Evolutionary conservation across 1,140 invertebrate genomes (phyloP).

Genomic region (Bombus confusus): DNA sequence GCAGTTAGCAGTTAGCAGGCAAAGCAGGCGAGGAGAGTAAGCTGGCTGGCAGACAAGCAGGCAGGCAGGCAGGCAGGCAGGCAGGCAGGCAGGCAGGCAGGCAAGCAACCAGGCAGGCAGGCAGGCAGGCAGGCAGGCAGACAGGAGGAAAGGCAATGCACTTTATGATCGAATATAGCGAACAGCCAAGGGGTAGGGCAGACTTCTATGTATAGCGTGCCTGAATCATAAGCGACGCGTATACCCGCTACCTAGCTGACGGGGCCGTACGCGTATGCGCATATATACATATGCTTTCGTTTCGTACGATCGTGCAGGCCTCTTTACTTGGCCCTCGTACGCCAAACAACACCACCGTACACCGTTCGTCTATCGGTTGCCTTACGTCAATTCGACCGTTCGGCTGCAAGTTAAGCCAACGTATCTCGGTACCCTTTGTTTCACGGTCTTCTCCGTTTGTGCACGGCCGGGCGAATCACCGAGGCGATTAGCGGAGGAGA

Average conservation of each 20-base stretch:
- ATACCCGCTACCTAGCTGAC: slow-evolving; percentile 10
- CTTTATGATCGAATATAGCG: slow-evolving; percentile 69
- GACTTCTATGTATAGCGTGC: slow-evolving; percentile 64
- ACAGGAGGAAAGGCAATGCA: slow-evolving; percentile 64
- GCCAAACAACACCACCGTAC: background rate
- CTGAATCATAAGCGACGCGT: slow-evolving; percentile 64
- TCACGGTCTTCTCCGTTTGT: too few relatives aligned
- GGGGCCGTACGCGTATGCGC: background rate
- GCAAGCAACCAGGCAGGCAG: background rate
- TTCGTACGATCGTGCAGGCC: background rate
- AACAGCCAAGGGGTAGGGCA: slow-evolving; percentile 54
- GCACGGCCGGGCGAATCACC: too few relatives aligned
- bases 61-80: slow-evolving; percentile 49
- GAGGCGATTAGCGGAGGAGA: too few relatives aligned
- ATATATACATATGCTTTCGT: background rate
- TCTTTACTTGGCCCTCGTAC: background rate
- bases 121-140: background rate
- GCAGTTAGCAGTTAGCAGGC: slow-evolving; percentile 1
- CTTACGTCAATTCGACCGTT: too few relatives aligned
- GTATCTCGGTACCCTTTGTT: too few relatives aligned
- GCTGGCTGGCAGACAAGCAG: background rate
- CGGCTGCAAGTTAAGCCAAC: too few relatives aligned
- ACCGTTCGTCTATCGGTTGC: background rate
- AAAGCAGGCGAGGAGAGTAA: background rate
- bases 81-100: slow-evolving; percentile 15